Conservation (phyloP, 2,888 invertebrate genomes). For the Criorhina ranunculi region DNA sequence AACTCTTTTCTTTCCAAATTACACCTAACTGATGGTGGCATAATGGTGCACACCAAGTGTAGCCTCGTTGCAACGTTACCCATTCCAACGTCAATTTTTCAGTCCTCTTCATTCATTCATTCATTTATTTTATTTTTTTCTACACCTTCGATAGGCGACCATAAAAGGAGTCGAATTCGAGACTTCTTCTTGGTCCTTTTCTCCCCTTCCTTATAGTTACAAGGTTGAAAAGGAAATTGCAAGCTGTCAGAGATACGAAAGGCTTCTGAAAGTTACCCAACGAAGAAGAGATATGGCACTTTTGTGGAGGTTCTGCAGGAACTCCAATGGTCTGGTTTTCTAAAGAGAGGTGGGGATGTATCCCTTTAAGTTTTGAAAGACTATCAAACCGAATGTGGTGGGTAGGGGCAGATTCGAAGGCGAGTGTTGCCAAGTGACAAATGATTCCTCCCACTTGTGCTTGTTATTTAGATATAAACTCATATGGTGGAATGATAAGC, state of each 20-base stretch:
- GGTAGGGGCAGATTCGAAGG: too few relatives aligned
- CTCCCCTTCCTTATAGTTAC: constrained; percentile 8
- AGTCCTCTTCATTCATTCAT: constrained; percentile 13
- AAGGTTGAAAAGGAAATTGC: constrained; percentile 76
- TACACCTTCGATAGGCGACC: constrained; percentile 34
- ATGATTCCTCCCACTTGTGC: too few relatives aligned
- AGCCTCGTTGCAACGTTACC: constrained; percentile 2
- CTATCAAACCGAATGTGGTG: too few relatives aligned
- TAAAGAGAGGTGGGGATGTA: too few relatives aligned
- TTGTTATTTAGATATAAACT: too few relatives aligned
- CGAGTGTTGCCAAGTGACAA: too few relatives aligned
- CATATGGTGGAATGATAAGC: too few relatives aligned
- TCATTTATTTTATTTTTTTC: constrained; percentile 56
- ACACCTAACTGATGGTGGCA: constrained; percentile 47
- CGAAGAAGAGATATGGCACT: constrained; percentile 66
- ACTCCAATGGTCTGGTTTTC: too few relatives aligned
- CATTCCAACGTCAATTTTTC: constrained; percentile 29
- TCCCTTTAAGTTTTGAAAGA: too few relatives aligned
- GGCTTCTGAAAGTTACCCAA: constrained; percentile 72
- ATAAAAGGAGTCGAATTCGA: constrained; percentile 50
- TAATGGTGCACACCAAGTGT: constrained; percentile 31
- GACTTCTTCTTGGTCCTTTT: constrained; percentile 40
- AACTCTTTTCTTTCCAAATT: constrained; percentile 48
- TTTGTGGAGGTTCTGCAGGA: constrained; percentile 13
- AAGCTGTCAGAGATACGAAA: constrained; percentile 77